Conservation (phyloP, 2,797 vertebrate species). For the Lophotriccus pileatus region DNA sequence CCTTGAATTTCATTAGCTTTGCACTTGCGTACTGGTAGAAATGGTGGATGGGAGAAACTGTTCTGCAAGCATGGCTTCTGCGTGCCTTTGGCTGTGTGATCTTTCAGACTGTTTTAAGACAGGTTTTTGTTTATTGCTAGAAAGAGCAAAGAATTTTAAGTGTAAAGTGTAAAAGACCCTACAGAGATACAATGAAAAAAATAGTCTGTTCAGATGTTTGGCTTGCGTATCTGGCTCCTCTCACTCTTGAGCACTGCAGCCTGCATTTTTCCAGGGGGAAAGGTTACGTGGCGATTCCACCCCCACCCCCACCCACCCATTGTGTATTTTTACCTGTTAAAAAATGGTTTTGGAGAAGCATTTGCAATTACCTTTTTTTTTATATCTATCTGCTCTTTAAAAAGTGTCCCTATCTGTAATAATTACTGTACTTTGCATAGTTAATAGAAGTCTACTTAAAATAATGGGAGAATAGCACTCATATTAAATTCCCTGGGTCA, state of each 20-base stretch:
- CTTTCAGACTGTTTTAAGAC: neutral
- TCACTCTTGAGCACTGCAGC: neutral
- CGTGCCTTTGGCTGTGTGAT: accelerated
- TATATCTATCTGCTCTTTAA: neutral
- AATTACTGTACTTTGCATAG: conserved; percentile 26
- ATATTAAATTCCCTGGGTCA: conserved; percentile 16
- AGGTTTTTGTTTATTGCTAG: neutral
- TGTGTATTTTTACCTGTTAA: neutral
- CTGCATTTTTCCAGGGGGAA: neutral
- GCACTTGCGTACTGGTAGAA: neutral
- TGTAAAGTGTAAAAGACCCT: neutral
- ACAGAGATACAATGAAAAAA: neutral
- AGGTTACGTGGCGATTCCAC: neutral
- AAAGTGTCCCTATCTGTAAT: neutral
- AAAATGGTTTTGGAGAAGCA: neutral
- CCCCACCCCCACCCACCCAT: accelerated
- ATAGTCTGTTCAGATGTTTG: neutral
- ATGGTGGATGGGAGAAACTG: neutral
- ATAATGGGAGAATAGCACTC: conserved; percentile 10
- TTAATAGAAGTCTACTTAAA: conserved; percentile 41
- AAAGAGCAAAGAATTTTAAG: neutral
- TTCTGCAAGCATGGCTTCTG: neutral
- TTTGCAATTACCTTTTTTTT: neutral
- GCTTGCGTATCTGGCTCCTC: neutral
- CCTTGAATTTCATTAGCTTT: neutral